A percentile compares a stretch with the other conserved stretches of the same genome.
Conservation (phyloP, 2,113 vertebrate species). For the Cariama cristata region DNA sequence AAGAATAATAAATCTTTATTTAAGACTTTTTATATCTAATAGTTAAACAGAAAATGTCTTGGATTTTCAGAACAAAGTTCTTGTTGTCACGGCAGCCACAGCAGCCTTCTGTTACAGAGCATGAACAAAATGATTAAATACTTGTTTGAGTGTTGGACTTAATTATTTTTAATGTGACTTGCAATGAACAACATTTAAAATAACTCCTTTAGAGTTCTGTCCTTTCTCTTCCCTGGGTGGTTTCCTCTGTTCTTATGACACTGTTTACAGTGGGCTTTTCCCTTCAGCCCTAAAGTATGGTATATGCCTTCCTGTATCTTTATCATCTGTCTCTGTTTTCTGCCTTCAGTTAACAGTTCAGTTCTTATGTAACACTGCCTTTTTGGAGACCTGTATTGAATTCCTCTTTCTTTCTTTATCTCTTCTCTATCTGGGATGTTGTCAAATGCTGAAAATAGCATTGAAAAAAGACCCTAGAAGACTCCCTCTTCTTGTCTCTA, state of each 20-base stretch:
- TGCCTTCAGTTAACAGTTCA: background rate
- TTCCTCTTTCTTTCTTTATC: background rate
- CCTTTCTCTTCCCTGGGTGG: background rate
- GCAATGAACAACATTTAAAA: background rate
- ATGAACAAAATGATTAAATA: background rate
- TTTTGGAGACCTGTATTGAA: background rate
- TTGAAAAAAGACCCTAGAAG: background rate
- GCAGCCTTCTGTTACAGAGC: background rate
- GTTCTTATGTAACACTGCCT: accelerated
- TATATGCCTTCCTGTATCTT: background rate
- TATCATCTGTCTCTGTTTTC: background rate
- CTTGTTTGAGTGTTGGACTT: background rate
- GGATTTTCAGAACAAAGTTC: background rate
- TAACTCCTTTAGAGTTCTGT: background rate
- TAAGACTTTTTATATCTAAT: accelerated
- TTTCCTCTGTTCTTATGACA: background rate
- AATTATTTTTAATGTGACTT: background rate
- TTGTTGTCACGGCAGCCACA: background rate
- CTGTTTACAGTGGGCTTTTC: background rate
- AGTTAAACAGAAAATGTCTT: background rate
- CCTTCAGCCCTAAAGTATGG: accelerated
- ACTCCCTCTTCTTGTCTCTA: background rate
- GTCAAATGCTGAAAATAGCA: background rate
- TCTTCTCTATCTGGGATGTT: background rate
- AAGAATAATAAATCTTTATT: background rate